These are phyloP conservation scores for Melanargia galathea DNA, from an alignment of 2,888 invertebrate species.

Conservation along the genomic window DNA sequence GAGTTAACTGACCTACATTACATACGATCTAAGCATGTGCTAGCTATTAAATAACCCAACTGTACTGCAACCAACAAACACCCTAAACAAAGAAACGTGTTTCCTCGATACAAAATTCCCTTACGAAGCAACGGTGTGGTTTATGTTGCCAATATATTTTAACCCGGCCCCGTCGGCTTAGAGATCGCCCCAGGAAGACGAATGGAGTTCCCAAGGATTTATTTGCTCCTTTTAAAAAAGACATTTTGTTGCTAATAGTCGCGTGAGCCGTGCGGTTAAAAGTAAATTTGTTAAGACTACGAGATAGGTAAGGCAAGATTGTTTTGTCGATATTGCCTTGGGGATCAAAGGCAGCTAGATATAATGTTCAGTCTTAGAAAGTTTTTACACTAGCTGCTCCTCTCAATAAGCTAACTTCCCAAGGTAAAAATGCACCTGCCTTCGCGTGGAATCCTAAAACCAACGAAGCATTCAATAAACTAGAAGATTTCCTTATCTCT, in stretches of 20 bases:
- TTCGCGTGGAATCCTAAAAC: slow-evolving; percentile 33
- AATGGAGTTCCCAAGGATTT: slow-evolving; percentile 35
- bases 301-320: neutral
- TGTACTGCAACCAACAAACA: slow-evolving; percentile 40
- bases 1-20: slow-evolving; percentile 8
- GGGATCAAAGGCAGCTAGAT: no score
- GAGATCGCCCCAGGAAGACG: slow-evolving; percentile 32
- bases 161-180: slow-evolving; percentile 36
- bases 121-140: slow-evolving; percentile 47
- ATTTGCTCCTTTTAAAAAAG: slow-evolving; percentile 33
- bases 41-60: neutral
- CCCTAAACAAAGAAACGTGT: slow-evolving; percentile 56
- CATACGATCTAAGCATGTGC: neutral
- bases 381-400: slow-evolving; percentile 43
- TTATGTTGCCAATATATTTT: slow-evolving; percentile 57
- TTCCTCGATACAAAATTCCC: slow-evolving; percentile 50
- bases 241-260: slow-evolving; percentile 32
- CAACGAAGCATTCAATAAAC: no score
- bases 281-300: slow-evolving; percentile 15
- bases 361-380: no score
- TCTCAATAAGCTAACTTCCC: slow-evolving; percentile 42
- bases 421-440: slow-evolving; percentile 34
- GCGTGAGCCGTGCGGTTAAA: slow-evolving; percentile 16
- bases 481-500: no score
- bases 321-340: neutral